Evolutionary conservation across 2,113 vertebrate species (phyloP), one percentile per base, ranked within the genome.

Genomic region (Sinocyclocheilus rhinocerous): DNA sequence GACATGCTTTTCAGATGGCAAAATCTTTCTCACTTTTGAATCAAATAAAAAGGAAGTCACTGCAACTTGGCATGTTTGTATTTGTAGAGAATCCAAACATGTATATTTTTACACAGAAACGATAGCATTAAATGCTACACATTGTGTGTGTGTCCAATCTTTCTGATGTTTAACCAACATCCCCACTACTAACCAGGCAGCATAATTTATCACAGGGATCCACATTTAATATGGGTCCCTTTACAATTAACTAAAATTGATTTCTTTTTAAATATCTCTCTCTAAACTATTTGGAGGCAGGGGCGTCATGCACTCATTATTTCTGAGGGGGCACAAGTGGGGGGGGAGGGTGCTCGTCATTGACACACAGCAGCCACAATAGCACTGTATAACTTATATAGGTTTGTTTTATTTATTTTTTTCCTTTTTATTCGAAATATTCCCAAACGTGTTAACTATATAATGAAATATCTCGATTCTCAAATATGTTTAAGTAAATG

Each of bases 11-110:
- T 87, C 5, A 80, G 63, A 67, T 81, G 79, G 59, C 24, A 65
- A 63, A 55, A 59, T 39, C 12, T 26, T 84, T 87, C 39, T 84
- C 69, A 69, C 81, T 79, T 84, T 76, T 88, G 67, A 42, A 81
- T 84, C 50, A 29, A 86, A 88, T 84, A 86, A 86, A 85, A 86
- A 76, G 42, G 55, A 76, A 86, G 70, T 55, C 83, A 79, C 45
- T 81, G 76, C 57, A 88, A 59, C 80, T 81, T 83, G 73, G 61
- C 39, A 88, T 85, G 48, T 85, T 76, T 85, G 69, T 70, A 85
- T 85, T 85, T 77, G 6, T 83, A 86, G 57, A 86, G 36, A 69
- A 65, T 69, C n/a, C 29, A 39, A 80, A 85, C 50, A 22, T 29
- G 22, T 45, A 22, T 55, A 59, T 52, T 33, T 52, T 36, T 39